These are phyloP conservation scores for Panagrolaimus sp. DNA, from an alignment of 1,140 invertebrate genomes.

Conservation along the genomic window DNA sequence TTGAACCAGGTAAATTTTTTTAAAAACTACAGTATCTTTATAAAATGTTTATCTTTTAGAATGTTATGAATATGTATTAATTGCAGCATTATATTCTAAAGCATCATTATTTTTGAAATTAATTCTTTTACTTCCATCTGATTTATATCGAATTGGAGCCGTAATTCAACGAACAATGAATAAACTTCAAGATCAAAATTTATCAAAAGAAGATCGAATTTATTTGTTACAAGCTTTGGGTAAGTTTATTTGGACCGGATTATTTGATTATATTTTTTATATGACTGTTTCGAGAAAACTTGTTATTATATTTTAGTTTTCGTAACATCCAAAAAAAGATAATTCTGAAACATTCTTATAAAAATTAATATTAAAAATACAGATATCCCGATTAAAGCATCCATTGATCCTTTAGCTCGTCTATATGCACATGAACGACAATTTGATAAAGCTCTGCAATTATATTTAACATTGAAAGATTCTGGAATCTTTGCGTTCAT, in stretches of 20 bases:
- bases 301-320: too few relatives aligned
- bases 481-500: slow-evolving; percentile 47
- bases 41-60: too few relatives aligned
- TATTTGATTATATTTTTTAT: too few relatives aligned
- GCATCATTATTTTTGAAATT: slow-evolving; percentile 69
- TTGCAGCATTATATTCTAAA: slow-evolving; percentile 82
- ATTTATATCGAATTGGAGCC: slow-evolving; percentile 66
- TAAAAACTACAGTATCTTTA: too few relatives aligned
- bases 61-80: slow-evolving; percentile 90
- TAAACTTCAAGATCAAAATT: slow-evolving; percentile 14
- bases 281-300: too few relatives aligned
- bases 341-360: too few relatives aligned
- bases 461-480: slow-evolving; percentile 70
- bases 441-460: slow-evolving; percentile 83
- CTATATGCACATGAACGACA: slow-evolving; percentile 81
- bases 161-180: slow-evolving; percentile 60
- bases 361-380: too few relatives aligned
- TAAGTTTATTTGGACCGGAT: too few relatives aligned
- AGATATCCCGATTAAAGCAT: too few relatives aligned
- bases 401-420: too few relatives aligned
- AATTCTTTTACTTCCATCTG: slow-evolving; percentile 78
- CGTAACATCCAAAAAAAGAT: too few relatives aligned
- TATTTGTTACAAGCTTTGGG: slow-evolving; percentile 62
- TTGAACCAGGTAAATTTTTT: too few relatives aligned
- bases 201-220: slow-evolving; percentile 6